Conservation (phyloP, 2,113 vertebrate genomes). For the Elachura formosa region DNA sequence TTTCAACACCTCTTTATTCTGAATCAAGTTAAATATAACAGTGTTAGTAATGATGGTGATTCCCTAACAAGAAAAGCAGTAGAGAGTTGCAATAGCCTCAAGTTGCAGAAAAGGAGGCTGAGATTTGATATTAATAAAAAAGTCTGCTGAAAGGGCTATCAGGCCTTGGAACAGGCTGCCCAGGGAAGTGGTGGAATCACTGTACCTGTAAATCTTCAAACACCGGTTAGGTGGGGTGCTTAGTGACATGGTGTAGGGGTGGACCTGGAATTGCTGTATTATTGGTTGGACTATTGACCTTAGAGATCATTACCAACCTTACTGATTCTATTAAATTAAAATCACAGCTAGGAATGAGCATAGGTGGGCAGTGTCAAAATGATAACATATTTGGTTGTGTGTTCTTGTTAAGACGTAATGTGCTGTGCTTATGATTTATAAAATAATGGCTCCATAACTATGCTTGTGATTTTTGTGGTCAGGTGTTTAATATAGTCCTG, state of each 20-base stretch:
- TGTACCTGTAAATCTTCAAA: background rate
- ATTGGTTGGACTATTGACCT: background rate
- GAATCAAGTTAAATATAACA: background rate
- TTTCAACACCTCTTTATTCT: background rate
- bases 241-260: too few relatives aligned
- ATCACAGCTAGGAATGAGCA: fast-evolving
- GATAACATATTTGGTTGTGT: background rate
- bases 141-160: background rate
- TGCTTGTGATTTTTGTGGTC: background rate
- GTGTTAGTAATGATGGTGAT: background rate
- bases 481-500: background rate
- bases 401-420: background rate
- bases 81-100: background rate
- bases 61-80: background rate
- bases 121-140: background rate
- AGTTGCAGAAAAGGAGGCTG: background rate
- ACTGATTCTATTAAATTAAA: background rate
- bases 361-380: background rate
- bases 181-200: background rate
- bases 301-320: background rate
- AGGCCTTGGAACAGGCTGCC: background rate
- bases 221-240: background rate
- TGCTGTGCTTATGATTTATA: background rate
- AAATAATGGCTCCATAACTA: background rate
- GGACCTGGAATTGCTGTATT: background rate